A percentile compares a stretch with the other conserved stretches of the same genome.
phyloP scores from a whole-genome alignment of 2,113 vertebrate genomes.

The Pterocles burchelli region DNA sequence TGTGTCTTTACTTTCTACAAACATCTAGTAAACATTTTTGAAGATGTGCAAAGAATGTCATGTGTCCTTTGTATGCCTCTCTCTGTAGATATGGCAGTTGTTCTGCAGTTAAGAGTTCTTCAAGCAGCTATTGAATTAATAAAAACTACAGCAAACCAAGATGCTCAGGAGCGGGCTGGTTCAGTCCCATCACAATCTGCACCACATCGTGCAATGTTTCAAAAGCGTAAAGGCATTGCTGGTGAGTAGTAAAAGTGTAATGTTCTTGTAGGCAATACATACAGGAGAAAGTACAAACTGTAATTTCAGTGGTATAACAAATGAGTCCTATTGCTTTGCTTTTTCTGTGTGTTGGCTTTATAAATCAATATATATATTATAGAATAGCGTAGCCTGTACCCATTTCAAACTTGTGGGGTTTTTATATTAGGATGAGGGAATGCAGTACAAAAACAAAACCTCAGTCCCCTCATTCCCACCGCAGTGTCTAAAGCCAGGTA shows the following conservation, averaged over 20 bases:
- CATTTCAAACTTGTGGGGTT: background rate
- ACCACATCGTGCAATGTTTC: slow-evolving; percentile 78
- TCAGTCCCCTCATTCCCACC: background rate
- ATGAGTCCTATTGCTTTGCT: background rate
- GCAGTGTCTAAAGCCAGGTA: background rate
- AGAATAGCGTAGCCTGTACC: background rate
- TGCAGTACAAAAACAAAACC: background rate
- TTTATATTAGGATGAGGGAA: background rate
- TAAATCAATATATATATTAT: background rate
- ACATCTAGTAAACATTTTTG: background rate
- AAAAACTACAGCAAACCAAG: slow-evolving; percentile 89
- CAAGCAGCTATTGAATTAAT: slow-evolving; percentile 94
- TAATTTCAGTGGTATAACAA: background rate
- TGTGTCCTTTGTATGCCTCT: background rate
- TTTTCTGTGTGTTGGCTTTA: background rate
- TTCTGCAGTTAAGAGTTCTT: slow-evolving; percentile 90
- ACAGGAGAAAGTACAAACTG: too few species aligned
- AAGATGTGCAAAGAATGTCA: background rate
- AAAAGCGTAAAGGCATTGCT: slow-evolving; percentile 90
- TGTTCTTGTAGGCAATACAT: too few species aligned
- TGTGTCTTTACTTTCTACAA: background rate
- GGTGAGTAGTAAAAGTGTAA: slow-evolving; percentile 75
- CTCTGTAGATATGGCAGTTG: slow-evolving; percentile 88
- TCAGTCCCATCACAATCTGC: slow-evolving; percentile 66
- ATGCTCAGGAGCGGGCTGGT: slow-evolving; percentile 77